Conservation (phyloP, 2,113 vertebrate genomes). For the Heliornis fulica region DNA sequence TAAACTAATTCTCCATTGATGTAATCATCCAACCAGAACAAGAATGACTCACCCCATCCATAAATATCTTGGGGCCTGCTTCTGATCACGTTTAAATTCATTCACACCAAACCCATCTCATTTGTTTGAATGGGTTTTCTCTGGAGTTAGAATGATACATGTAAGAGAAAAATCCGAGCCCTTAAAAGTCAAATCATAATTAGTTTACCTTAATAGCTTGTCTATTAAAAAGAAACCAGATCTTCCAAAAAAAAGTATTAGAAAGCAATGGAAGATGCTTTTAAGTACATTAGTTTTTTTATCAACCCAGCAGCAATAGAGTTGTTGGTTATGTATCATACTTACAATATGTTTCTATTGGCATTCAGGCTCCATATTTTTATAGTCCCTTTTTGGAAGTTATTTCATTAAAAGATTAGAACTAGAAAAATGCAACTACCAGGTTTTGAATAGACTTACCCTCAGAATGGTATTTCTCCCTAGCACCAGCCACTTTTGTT, state of each 20-base stretch:
- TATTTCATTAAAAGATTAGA: background rate
- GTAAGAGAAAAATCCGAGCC: background rate
- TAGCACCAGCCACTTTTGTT: background rate
- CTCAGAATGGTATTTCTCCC: background rate
- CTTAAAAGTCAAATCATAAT: slow-evolving; percentile 32
- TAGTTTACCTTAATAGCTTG: background rate
- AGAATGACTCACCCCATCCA: slow-evolving; percentile 18
- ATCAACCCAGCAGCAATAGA: background rate
- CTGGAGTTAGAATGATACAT: background rate
- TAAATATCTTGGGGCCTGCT: slow-evolving; percentile 9
- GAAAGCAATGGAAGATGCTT: background rate
- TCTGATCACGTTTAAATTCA: background rate
- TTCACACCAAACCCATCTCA: slow-evolving; percentile 9
- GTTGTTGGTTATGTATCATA: background rate
- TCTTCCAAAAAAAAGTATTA: background rate
- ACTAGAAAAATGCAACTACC: background rate
- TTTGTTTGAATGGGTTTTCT: slow-evolving; percentile 8
- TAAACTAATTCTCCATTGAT: slow-evolving; percentile 8
- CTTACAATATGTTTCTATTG: background rate
- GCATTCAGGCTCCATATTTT: background rate
- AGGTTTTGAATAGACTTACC: background rate
- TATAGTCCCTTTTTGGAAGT: background rate
- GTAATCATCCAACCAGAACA: background rate
- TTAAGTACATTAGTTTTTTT: background rate
- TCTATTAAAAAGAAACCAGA: background rate